Percentiles rank a stretch among this genome's conserved stretches.
Conservation (phyloP, 2,113 vertebrate species). For the Egretta garzetta region DNA sequence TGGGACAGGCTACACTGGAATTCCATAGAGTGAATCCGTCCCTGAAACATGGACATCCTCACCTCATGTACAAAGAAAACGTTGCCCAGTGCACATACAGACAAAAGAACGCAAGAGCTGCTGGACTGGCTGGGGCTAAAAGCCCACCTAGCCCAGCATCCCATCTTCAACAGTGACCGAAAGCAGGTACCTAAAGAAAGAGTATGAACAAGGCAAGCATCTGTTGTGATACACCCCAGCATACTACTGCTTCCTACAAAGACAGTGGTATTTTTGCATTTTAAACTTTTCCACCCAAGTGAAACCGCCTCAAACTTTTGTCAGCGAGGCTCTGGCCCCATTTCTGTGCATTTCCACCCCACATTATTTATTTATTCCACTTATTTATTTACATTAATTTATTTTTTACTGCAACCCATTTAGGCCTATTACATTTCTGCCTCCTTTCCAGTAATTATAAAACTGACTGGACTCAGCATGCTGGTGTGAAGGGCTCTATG, state of each 20-base stretch:
- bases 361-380: neutral
- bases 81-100: neutral
- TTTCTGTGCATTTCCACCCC: neutral
- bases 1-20: neutral
- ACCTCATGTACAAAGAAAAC: neutral
- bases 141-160: neutral
- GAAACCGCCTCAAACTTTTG: neutral
- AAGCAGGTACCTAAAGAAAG: neutral
- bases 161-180: neutral
- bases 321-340: neutral
- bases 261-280: neutral
- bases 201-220: neutral
- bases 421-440: neutral
- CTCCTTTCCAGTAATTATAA: neutral
- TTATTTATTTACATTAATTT: neutral
- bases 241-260: neutral
- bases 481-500: neutral
- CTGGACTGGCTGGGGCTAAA: neutral
- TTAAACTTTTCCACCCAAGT: neutral
- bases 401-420: neutral
- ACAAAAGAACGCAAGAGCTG: neutral
- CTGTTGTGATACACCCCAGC: neutral
- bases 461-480: neutral
- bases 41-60: neutral
- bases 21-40: neutral